phyloP scores from a whole-genome alignment of 2,113 vertebrate genomes.

The Heteronetta atricapilla region DNA sequence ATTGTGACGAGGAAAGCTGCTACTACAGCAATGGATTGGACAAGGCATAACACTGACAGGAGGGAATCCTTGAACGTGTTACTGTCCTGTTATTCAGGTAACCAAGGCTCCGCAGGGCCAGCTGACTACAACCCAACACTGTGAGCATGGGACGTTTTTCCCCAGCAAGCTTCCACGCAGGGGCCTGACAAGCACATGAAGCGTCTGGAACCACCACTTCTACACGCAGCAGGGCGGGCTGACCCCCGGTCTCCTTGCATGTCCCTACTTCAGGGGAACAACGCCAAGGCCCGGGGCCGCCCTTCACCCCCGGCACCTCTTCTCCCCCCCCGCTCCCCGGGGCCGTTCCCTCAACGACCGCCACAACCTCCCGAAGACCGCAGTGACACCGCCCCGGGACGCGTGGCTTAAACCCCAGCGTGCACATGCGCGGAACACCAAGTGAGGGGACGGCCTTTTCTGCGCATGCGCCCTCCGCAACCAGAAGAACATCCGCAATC shows the following conservation, averaged over 20 bases:
- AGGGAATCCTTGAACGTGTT: neutral
- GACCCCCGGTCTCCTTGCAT: too few relatives aligned
- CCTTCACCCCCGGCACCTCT: too few relatives aligned
- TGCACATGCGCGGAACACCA: fast-evolving
- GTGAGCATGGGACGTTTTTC: too few relatives aligned
- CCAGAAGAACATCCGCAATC: too few relatives aligned
- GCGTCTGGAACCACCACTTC: too few relatives aligned
- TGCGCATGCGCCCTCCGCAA: fast-evolving
- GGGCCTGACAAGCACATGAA: too few relatives aligned
- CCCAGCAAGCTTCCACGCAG: too few relatives aligned
- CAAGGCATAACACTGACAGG: fast-evolving
- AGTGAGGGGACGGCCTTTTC: fast-evolving
- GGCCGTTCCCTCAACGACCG: neutral
- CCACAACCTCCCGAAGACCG: neutral
- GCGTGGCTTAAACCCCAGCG: fast-evolving
- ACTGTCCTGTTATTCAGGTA: neutral
- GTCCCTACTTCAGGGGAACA: neutral
- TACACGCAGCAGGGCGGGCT: neutral
- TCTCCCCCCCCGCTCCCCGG: too few relatives aligned
- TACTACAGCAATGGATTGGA: fast-evolving
- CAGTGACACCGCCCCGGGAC: fast-evolving
- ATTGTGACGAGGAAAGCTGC: neutral
- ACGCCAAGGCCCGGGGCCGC: too few relatives aligned
- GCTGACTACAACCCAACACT: neutral
- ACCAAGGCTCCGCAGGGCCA: neutral